Conservation (phyloP, 2,797 vertebrate species). For the Phrynocephalus forsythii region DNA sequence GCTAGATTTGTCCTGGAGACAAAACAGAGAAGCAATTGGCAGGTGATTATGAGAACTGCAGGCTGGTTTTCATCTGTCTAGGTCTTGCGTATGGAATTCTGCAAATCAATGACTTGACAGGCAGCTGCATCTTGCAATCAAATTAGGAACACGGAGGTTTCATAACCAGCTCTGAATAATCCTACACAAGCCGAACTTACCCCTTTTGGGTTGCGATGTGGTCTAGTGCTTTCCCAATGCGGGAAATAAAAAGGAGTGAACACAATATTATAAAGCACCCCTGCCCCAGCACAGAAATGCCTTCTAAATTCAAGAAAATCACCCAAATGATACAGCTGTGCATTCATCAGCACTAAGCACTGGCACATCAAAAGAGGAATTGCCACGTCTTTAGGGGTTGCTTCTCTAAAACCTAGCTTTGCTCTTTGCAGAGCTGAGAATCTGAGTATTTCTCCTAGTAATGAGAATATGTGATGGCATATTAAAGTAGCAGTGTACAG, state of each 20-base stretch:
- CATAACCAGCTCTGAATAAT: neutral
- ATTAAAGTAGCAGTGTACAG: neutral
- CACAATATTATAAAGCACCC: neutral
- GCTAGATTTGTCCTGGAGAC: slow-evolving; percentile 19
- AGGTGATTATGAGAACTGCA: slow-evolving; percentile 24
- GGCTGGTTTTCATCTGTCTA: slow-evolving; percentile 40
- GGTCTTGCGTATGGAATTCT: slow-evolving; percentile 30
- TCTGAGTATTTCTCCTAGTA: neutral
- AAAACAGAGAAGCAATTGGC: slow-evolving; percentile 48
- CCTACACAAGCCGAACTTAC: neutral
- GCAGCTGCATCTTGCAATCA: slow-evolving; percentile 41
- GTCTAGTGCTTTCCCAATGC: neutral
- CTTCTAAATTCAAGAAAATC: neutral
- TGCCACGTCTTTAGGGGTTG: neutral
- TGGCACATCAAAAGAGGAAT: neutral
- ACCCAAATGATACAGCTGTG: neutral
- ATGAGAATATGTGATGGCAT: neutral
- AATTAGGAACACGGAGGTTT: slow-evolving; percentile 27
- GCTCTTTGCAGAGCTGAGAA: neutral
- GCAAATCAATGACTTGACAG: slow-evolving; percentile 41
- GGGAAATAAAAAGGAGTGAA: no score
- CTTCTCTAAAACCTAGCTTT: neutral
- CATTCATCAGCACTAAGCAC: neutral
- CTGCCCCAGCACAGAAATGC: neutral
- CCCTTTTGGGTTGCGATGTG: neutral